Percentiles rank a stretch among this genome's conserved stretches.
phyloP scores from a whole-genome alignment of 2,113 vertebrate genomes.

The Lagopus muta region DNA sequence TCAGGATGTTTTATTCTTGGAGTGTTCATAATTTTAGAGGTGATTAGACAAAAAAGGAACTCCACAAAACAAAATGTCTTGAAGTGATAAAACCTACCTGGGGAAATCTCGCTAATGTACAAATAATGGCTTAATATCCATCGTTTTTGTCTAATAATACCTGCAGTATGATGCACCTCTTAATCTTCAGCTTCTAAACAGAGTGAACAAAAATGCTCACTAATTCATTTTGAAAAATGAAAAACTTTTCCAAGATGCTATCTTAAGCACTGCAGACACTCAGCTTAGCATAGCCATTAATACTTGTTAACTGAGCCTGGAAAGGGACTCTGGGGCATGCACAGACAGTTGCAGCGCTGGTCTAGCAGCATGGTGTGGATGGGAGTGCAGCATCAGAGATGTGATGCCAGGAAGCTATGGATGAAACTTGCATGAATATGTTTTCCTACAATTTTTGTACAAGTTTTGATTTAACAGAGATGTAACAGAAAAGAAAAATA shows the following conservation, averaged over 20 bases:
- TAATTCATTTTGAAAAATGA: constrained; percentile 38
- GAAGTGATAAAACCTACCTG: constrained; percentile 75
- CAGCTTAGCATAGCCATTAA: background rate
- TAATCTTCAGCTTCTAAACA: constrained; percentile 44
- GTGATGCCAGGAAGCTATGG: background rate
- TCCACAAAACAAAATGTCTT: constrained; percentile 74
- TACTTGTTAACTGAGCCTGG: background rate
- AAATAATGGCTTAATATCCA: constrained; percentile 79
- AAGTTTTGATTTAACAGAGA: background rate
- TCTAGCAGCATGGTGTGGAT: background rate
- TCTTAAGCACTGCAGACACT: background rate
- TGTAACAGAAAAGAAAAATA: background rate
- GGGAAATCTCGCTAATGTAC: constrained; percentile 78
- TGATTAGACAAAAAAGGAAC: constrained; percentile 78
- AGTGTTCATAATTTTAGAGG: constrained; percentile 81
- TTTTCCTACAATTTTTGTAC: background rate
- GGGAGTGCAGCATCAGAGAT: too few species aligned
- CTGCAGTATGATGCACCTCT: constrained; percentile 50
- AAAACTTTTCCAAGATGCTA: background rate
- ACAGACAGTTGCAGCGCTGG: background rate
- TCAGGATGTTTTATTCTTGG: constrained; percentile 78
- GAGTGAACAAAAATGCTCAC: constrained; percentile 6
- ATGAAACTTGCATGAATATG: background rate
- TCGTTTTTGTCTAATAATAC: constrained; percentile 62
- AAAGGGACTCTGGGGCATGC: background rate